phyloP scores from a whole-genome alignment of 2,113 vertebrate genomes.

The Sapayoa aenigma region DNA sequence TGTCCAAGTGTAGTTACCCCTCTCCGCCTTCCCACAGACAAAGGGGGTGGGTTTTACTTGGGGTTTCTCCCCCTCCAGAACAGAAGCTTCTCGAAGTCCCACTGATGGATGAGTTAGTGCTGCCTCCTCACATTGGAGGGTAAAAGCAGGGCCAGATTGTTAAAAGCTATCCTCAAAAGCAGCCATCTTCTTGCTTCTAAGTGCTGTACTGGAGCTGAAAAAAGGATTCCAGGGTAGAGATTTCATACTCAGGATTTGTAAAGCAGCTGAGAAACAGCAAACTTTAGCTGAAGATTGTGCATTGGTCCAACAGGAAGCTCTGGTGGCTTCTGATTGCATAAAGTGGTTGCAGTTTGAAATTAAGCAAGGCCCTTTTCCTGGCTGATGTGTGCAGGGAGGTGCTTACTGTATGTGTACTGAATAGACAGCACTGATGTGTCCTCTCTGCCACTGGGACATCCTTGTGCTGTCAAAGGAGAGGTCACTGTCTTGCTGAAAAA shows the following conservation, averaged over 20 bases:
- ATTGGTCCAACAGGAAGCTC: neutral
- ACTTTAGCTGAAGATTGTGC: neutral
- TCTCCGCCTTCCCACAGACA: neutral
- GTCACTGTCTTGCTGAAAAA: accelerated
- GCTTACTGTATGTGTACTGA: accelerated
- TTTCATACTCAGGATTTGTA: neutral
- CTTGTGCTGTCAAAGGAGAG: accelerated
- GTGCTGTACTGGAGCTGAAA: neutral
- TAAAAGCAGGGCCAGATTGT: neutral
- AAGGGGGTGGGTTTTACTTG: neutral
- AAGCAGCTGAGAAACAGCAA: neutral
- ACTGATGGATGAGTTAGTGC: neutral
- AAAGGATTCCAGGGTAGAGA: neutral
- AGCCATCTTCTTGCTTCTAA: neutral
- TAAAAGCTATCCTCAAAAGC: neutral
- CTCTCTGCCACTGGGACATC: accelerated
- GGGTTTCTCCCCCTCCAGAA: neutral
- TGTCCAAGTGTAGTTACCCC: neutral
- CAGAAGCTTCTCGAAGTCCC: neutral
- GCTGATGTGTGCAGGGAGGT: neutral
- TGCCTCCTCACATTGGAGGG: neutral
- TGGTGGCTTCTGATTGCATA: accelerated
- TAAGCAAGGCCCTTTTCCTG: neutral
- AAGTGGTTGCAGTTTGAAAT: neutral
- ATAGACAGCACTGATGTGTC: accelerated